Conservation (phyloP, 1,140 invertebrate genomes). For the Eufriesea mexicana region DNA sequence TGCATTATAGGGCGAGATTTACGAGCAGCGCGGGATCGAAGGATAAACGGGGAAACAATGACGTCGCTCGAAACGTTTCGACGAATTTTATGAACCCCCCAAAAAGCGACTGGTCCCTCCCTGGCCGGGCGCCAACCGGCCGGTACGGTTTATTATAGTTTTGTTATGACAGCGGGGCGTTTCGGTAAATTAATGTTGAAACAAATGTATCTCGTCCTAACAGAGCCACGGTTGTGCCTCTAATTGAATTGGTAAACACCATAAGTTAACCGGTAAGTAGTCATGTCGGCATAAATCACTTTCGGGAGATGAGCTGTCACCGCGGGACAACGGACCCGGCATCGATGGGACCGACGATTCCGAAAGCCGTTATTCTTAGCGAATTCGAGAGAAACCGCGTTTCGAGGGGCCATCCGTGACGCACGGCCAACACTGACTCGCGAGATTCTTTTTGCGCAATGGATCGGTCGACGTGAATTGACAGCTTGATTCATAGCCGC, state of each 20-base stretch:
- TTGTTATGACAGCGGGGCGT: conserved; percentile 81
- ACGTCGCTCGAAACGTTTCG: conserved; percentile 41
- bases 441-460: neutral
- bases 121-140: conserved; percentile 66
- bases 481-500: conserved; percentile 14
- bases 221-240: conserved; percentile 70
- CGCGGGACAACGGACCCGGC: conserved; percentile 13
- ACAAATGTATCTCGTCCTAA: conserved; percentile 79
- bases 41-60: conserved; percentile 43
- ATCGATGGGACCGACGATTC: conserved; percentile 37
- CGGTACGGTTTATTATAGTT: conserved; percentile 81
- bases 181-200: conserved; percentile 82
- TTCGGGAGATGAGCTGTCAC: conserved; percentile 61
- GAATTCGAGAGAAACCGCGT: conserved; percentile 5
- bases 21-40: neutral
- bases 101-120: conserved; percentile 28
- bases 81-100: conserved; percentile 55
- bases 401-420: neutral
- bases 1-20: conserved; percentile 41
- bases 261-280: conserved; percentile 79
- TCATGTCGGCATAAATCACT: conserved; percentile 75
- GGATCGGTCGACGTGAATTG: neutral
- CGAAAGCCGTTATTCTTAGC: conserved; percentile 19
- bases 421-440: neutral
- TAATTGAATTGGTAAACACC: conserved; percentile 83